Base-by-base conservation (phyloP, 2,888 invertebrate species). In the Cheilosia grossa region DNA sequence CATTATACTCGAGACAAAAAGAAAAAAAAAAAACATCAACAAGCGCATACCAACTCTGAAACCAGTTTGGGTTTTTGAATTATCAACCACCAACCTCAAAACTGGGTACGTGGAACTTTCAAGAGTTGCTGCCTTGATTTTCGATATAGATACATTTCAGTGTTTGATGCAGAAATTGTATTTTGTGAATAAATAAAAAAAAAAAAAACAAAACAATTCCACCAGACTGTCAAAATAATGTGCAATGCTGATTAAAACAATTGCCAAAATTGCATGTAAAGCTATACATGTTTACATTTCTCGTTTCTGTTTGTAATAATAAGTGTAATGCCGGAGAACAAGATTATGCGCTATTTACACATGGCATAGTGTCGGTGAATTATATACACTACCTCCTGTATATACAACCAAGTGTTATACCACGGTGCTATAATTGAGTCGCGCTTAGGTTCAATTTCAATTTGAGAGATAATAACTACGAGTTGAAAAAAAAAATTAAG, bases 51-150 rank as follows among this genome's bases (percentile, higher is more conserved):
- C 37, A 37, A 13, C 61, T 67, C 56, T 59, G 42, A 78, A 83
- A 83, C 82, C 82, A 74, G 82, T 83, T 83, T 78, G 51, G 67
- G 27, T 37, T 82, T 73, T 79, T 74, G 58, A 74, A 78, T 73
- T 61, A 56, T 44, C 63, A 67, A 82, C 82, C 72, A 82, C 67
- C 67, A 82, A 63, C 24, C 51, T 42, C 21, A 64, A 51, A 78
- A 81, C 73, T 82, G 82, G 66, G 56, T 82, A 83, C 82, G 82
- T 83, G 74, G 73, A 79, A 44, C 51, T 19, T 63, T 33, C 37
- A 72, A 56, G 44, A 66, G 30, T 47, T 66, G 51, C 49, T 17
- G 42, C n/a, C 63, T 61, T 56, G 78, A 72, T 73, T 72, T 64
- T 49, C 5, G 10, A 24, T 56, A 53, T 2, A 54, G 54, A 69